A percentile compares a stretch with the other conserved stretches of the same genome.
Conservation (phyloP, 1,140 invertebrate genomes). For the Ruditapes philippinarum region DNA sequence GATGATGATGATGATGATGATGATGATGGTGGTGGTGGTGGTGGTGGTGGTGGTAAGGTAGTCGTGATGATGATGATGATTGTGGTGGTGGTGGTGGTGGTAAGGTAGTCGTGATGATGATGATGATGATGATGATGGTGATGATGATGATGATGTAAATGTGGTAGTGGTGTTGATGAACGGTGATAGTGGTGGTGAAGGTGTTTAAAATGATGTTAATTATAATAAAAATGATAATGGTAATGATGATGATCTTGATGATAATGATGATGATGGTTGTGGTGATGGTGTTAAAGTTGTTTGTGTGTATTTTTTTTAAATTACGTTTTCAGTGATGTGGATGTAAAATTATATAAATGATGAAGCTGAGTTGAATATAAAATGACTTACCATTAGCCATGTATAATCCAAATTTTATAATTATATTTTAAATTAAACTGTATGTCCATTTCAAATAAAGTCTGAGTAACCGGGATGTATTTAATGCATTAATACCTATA, state of each 20-base stretch:
- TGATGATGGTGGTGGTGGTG: slow-evolving; percentile 22
- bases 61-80: background rate
- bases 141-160: too few relatives aligned
- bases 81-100: background rate
- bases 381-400: background rate
- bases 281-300: background rate
- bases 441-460: background rate
- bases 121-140: slow-evolving; percentile 34
- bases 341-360: too few relatives aligned
- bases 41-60: background rate
- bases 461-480: background rate
- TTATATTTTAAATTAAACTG: background rate
- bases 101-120: too few relatives aligned
- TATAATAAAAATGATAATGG: too few relatives aligned
- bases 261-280: background rate
- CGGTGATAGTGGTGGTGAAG: slow-evolving; percentile 36
- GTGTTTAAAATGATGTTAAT: too few relatives aligned
- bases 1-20: background rate
- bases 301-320: background rate
- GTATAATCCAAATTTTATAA: background rate
- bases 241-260: background rate
- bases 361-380: too few relatives aligned
- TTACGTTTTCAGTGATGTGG: too few relatives aligned
- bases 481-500: too few relatives aligned
- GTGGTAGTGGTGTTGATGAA: slow-evolving; percentile 45